Evolutionary conservation across 2,113 vertebrate genomes (phyloP), one percentile per base, ranked within the genome.

Genomic region (Rhinopomastus cyanomelas): DNA sequence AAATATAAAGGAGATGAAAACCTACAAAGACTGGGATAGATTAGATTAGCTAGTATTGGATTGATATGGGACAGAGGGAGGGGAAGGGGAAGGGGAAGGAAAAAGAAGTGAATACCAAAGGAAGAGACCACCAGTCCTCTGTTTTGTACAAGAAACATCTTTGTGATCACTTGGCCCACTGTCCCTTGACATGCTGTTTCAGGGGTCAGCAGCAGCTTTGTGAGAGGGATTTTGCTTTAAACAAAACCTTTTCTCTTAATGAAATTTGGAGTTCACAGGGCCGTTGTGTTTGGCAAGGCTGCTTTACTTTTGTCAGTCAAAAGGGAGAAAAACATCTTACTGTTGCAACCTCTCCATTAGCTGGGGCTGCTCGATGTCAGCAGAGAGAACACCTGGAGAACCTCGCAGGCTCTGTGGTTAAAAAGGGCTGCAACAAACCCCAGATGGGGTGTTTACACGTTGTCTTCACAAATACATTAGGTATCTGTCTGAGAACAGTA

Each of bases 401-500:
- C 6, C 16, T 81, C 49, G 55, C 26, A 69, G 59, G 15, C 26
- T 85, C 4, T 18, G 12, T 8, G 56, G 39, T 39, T 87, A 42
- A 65, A 81, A 67, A 89, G 11, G 16, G 22, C 30, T 57, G 34
- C 32, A 76, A n/a, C 16, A 46, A 73, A 57, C 55, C 29, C 29
- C 29, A 42, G 4, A 66, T 37, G n/a, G 61, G 29, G 30, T 88
- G 42, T 74, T 93, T 71, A 23, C 29, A 30, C 12, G 87, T 61
- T 51, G 16, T 62, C 83, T 83, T 88, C 88, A 67, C 76, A 83
- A 90, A 89, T 77, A 71, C 16, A 37, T 91, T 87, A 80, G 64
- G 30, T 53, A 64, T 36, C 13, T 91, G 30, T 95, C 73, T 80
- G 48, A 90, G 44, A 89, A 44, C 37, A 74, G 49, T 48, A 53